Evolutionary conservation across 35 echinoderm and acorn worm genomes (phyloP).

Genomic region (Chiridota heheva): DNA sequence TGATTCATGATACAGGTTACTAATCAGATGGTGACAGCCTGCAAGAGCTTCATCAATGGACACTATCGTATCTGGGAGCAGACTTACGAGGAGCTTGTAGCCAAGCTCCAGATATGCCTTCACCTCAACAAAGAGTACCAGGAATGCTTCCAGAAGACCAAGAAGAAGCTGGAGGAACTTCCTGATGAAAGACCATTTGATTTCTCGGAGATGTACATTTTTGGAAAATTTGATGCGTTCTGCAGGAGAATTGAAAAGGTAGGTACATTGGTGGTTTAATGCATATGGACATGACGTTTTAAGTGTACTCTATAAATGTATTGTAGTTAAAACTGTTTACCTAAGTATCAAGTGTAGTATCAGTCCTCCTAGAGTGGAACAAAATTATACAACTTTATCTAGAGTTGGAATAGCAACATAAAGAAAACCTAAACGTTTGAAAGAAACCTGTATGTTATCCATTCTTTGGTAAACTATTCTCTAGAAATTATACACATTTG

Average conservation of each 20-base stretch:
- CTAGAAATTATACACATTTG: too few relatives aligned
- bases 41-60: constrained; percentile 94
- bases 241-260: constrained; percentile 98
- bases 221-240: constrained; percentile 99
- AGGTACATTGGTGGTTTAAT: too few relatives aligned
- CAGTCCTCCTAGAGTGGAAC: too few relatives aligned
- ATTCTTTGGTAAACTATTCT: too few relatives aligned
- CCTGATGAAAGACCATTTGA: constrained; percentile 86
- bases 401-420: too few relatives aligned
- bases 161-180: constrained; percentile 96
- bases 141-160: constrained; percentile 84
- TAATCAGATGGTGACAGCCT: constrained; percentile 99
- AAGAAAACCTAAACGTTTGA: too few relatives aligned
- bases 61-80: constrained; percentile 94
- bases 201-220: constrained; percentile 99
- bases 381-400: too few relatives aligned
- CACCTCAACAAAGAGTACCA: constrained; percentile 92
- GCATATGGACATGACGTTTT: not conserved
- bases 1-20: too few relatives aligned
- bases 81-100: constrained; percentile 59
- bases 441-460: too few relatives aligned
- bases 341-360: too few relatives aligned
- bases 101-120: constrained; percentile 65
- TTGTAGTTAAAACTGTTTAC: too few relatives aligned
- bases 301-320: not conserved